Evolutionary conservation across 2,113 vertebrate species (phyloP).

Genomic region (Plotosus lineatus): DNA sequence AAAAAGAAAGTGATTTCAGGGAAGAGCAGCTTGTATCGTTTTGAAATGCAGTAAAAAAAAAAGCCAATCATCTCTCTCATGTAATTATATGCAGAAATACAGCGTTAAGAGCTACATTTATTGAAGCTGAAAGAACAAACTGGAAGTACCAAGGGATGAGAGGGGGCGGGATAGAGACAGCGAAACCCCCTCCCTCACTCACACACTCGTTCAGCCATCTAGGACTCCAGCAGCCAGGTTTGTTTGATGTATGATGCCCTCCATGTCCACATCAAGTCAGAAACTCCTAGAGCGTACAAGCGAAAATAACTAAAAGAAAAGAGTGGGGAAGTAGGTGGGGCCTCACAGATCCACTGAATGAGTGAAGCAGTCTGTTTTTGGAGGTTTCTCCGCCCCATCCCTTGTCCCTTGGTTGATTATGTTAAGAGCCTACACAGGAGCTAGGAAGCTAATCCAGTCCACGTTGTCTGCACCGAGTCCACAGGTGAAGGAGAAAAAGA

Average conservation of each 20-base stretch:
- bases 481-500: constrained; percentile 34
- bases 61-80: constrained; percentile 41
- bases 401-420: constrained; percentile 48
- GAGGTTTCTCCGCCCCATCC: constrained; percentile 19
- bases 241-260: constrained; percentile 1
- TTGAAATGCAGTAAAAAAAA: constrained; percentile 70
- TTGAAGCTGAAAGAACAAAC: constrained; percentile 58
- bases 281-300: constrained; percentile 54
- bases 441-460: constrained; percentile 56
- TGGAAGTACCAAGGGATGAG: constrained; percentile 60
- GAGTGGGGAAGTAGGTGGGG: neutral
- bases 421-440: constrained; percentile 43
- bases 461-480: constrained; percentile 48
- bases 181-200: constrained; percentile 80
- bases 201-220: constrained; percentile 59
- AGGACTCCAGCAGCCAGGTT: constrained; percentile 65
- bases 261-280: constrained; percentile 31
- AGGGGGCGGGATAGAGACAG: constrained; percentile 70
- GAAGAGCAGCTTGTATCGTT: constrained; percentile 67
- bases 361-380: constrained; percentile 22
- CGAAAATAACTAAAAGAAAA: neutral
- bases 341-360: constrained; percentile 16
- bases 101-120: constrained; percentile 51
- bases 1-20: constrained; percentile 69
- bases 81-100: constrained; percentile 42